Conservation (phyloP, 1,140 invertebrate genomes). For the Melanaphis sacchari region DNA sequence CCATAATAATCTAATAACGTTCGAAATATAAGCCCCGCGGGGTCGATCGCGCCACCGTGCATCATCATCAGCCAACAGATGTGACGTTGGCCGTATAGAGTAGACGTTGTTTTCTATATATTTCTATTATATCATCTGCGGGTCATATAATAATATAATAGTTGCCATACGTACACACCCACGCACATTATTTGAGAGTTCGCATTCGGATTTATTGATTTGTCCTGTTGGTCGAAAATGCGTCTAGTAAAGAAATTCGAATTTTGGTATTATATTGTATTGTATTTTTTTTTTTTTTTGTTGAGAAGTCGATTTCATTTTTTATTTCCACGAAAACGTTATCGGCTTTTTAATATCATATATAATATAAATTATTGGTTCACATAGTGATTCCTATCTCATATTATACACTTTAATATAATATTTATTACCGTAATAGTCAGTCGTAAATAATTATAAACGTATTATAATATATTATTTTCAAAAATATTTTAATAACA, state of each 20-base stretch:
- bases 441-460: neutral
- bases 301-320: neutral
- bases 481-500: neutral
- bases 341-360: neutral
- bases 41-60: neutral
- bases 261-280: conserved; percentile 3
- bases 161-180: neutral
- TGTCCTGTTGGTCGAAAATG: neutral
- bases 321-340: conserved; percentile 5
- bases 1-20: conserved; percentile 16
- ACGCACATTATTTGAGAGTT: neutral
- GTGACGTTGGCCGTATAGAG: neutral
- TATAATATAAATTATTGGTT: neutral
- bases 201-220: neutral
- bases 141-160: conserved; percentile 16
- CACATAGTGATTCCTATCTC: neutral
- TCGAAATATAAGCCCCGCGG: neutral
- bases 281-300: conserved; percentile 13
- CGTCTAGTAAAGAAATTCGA: neutral
- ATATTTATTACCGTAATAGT: neutral
- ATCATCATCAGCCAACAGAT: neutral
- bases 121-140: conserved; percentile 1
- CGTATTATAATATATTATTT: neutral
- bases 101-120: neutral
- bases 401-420: neutral